These are phyloP conservation scores for Tachina grossa DNA, from an alignment of 2,888 invertebrate species.

Conservation along the genomic window DNA sequence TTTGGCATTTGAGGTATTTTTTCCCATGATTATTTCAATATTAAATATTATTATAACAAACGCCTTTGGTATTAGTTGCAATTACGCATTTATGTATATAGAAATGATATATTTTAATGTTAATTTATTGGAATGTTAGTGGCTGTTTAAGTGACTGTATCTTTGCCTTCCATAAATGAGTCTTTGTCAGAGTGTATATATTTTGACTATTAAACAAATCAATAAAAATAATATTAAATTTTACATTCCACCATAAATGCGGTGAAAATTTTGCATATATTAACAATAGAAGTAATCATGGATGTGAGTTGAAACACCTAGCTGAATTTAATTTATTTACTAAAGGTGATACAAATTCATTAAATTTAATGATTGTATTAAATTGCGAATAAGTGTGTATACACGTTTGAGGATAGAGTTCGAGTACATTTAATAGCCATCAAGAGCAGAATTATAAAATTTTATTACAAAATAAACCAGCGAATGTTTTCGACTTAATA, in stretches of 20 bases:
- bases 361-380: conserved; percentile 67
- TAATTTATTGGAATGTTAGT: conserved; percentile 27
- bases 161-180: no score
- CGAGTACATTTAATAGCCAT: conserved; percentile 16
- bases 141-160: conserved; percentile 4
- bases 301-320: neutral
- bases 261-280: neutral
- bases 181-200: neutral
- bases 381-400: conserved; percentile 42
- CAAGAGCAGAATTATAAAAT: conserved; percentile 32
- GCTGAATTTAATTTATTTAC: conserved; percentile 45
- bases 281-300: neutral
- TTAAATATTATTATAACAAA: conserved; percentile 50
- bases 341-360: conserved; percentile 69
- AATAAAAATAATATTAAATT: conserved; percentile 64
- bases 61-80: conserved; percentile 56
- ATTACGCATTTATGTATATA: conserved; percentile 49
- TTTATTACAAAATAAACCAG: conserved; percentile 50
- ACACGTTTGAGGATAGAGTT: neutral
- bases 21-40: conserved; percentile 7
- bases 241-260: conserved; percentile 18
- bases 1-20: conserved; percentile 29
- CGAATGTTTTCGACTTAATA: neutral
- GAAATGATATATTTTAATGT: conserved; percentile 29
- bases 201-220: conserved; percentile 58